Evolutionary conservation across 2,113 vertebrate genomes (phyloP), one percentile per base, ranked within the genome.

Genomic region (Anhinga rufa): DNA sequence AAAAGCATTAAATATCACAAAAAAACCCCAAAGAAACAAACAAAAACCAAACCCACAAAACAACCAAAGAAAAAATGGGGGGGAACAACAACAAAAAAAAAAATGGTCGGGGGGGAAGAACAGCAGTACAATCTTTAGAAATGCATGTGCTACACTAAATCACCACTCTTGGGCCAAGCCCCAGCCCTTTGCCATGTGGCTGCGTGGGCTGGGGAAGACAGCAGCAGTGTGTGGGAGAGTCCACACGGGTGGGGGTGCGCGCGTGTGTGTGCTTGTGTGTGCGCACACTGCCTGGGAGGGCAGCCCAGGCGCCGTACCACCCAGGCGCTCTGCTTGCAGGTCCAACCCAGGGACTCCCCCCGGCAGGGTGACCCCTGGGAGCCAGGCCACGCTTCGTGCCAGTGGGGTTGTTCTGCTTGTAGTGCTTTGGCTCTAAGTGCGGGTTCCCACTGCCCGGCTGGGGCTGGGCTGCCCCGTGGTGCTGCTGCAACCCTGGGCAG

Each of bases 181-280:
- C 28, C 88, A 76, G 80, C 57, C 69, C 61, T 44, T 12, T 49
- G 46, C 42, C 6, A 12, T 10, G 17, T 26, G 21, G 60, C 70
- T 4, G 4, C 0, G 0, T 32, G 78, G 55, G 74, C 64, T 62
- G 51, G n/a, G 26, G 52, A 52, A 49, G 64, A 22, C 58, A 74
- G 68, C 64, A 77, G 91, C 82, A 65, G 58, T 1, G 25, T 13
- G 38, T 3, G 8, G 52, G 62, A 3, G 5, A 55, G 34, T 0
- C 2, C 34, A 29, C 4, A 7, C 28, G 25, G 28, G 76, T 49
- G 54, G 0, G 32, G 32, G 32, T 8, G 57, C 3, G 57, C 0
- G 8, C 5, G 32, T 18, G 20, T 3, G 12, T 12, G 29, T 6
- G 17, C 7, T 14, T 8, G 18, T 7, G 40, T 12, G 32, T n/a